These are phyloP conservation scores for Riptortus pedestris DNA, from an alignment of 1,140 invertebrate species.

Conservation along the genomic window DNA sequence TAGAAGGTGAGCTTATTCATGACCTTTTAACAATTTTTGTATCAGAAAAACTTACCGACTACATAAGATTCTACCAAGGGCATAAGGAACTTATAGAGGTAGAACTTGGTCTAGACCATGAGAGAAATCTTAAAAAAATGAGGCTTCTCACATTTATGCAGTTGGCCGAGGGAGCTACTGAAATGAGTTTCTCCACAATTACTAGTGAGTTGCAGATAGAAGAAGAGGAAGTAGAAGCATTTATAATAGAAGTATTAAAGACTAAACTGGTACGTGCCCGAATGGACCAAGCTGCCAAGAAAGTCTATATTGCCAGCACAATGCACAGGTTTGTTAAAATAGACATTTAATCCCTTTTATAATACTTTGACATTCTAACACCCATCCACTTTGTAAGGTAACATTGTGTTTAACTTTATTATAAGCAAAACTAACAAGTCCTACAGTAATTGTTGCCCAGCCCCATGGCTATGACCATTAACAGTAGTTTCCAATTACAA, in stretches of 20 bases:
- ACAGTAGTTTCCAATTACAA: too few relatives aligned
- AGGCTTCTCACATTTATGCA: slow-evolving; percentile 92
- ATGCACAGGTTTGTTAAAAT: slow-evolving; percentile 53
- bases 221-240: slow-evolving; percentile 81
- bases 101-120: slow-evolving; percentile 79
- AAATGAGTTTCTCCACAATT: slow-evolving; percentile 81
- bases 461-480: too few relatives aligned
- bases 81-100: slow-evolving; percentile 88
- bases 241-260: slow-evolving; percentile 94
- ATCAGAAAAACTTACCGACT: slow-evolving; percentile 80
- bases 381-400: too few relatives aligned
- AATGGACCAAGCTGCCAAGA: slow-evolving; percentile 79
- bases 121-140: slow-evolving; percentile 95
- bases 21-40: slow-evolving; percentile 94
- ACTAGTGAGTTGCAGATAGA: slow-evolving; percentile 77
- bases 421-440: too few relatives aligned
- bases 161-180: slow-evolving; percentile 80
- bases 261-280: slow-evolving; percentile 86
- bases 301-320: slow-evolving; percentile 81
- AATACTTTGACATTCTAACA: too few relatives aligned
- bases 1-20: slow-evolving; percentile 92
- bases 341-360: too few relatives aligned
- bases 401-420: too few relatives aligned
- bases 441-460: too few relatives aligned
- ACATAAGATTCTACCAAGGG: slow-evolving; percentile 82